Conservation (phyloP, 1,140 invertebrate genomes). For the Drosophila leontia region DNA sequence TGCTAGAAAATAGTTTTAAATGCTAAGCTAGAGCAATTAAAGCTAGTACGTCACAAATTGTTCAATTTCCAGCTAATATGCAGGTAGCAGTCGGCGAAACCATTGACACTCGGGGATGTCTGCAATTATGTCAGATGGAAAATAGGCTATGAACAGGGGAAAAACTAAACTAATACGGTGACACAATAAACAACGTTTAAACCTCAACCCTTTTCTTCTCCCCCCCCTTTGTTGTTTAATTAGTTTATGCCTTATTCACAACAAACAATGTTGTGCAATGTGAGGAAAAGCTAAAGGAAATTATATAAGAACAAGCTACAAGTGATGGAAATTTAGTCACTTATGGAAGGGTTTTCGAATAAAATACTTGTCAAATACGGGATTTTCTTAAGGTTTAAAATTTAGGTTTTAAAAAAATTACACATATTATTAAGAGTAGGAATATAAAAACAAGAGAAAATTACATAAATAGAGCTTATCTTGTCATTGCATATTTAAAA, state of each 20-base stretch:
- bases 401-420: neutral
- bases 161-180: conserved; percentile 46
- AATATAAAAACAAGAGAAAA: no score
- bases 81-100: neutral
- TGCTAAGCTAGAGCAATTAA: conserved; percentile 29
- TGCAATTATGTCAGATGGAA: conserved; percentile 20
- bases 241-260: conserved; percentile 40
- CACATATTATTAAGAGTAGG: no score
- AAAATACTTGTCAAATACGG: no score
- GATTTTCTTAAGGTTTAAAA: neutral
- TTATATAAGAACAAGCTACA: conserved; percentile 27
- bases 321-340: conserved; percentile 4
- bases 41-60: conserved; percentile 20
- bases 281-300: neutral
- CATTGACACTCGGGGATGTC: conserved; percentile 2
- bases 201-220: conserved; percentile 13
- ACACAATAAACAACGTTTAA: conserved; percentile 44
- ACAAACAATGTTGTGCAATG: conserved; percentile 40
- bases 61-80: conserved; percentile 31
- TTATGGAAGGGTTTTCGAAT: no score
- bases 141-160: conserved; percentile 9
- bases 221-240: conserved; percentile 19
- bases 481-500: no score
- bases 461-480: no score
- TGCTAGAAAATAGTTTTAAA: conserved; percentile 3